Evolutionary conservation across 2,888 invertebrate genomes (phyloP).

Genomic region (Heterodera filipjevi): DNA sequence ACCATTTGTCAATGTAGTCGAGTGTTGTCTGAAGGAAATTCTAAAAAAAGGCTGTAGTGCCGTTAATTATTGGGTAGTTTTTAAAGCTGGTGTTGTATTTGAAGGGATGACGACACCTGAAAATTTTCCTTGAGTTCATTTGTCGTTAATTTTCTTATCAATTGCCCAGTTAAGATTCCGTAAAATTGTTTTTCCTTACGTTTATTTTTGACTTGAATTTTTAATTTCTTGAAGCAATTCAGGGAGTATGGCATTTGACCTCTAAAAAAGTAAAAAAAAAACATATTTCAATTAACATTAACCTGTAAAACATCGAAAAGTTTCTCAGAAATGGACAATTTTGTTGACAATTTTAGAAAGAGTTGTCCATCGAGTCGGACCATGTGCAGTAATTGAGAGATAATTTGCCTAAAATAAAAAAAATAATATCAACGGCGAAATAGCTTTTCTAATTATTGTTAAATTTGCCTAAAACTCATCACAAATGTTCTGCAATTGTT

Average conservation of each 20-base stretch:
- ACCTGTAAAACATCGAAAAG: neutral
- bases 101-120: neutral
- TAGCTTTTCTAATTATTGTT: neutral
- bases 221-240: conserved; percentile 5
- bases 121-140: too few species aligned
- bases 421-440: neutral
- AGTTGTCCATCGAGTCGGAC: conserved; percentile 7
- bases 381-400: neutral
- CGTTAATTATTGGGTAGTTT: neutral
- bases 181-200: conserved; percentile 3
- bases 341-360: neutral
- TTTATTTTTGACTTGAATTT: conserved; percentile 3
- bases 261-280: neutral
- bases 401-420: neutral
- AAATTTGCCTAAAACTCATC: neutral
- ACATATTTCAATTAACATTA: neutral
- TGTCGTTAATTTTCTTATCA: neutral
- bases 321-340: neutral
- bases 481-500: conserved; percentile 8
- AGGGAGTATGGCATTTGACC: neutral
- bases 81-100: neutral
- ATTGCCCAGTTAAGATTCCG: conserved; percentile 9
- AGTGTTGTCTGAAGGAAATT: conserved; percentile 3
- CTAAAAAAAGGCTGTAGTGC: neutral
- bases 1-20: conserved; percentile 22